A percentile compares a stretch with the other conserved stretches of the same genome.
Evolutionary conservation across 2,888 invertebrate genomes (phyloP).

Genomic region (Dryococelus australis): DNA sequence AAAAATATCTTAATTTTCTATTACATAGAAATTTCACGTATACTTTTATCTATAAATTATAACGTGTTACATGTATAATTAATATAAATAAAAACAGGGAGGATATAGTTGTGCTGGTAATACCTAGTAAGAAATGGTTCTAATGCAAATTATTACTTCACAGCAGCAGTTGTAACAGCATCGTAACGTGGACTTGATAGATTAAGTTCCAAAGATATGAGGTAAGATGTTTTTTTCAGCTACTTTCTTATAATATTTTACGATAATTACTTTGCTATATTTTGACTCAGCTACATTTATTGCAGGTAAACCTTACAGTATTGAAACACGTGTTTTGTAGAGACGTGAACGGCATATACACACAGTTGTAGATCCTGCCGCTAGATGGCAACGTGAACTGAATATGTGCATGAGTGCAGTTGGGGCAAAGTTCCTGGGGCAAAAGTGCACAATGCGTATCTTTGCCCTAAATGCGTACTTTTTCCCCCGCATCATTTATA

Average conservation of each 20-base stretch:
- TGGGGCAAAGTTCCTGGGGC: background rate
- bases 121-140: no score
- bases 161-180: background rate
- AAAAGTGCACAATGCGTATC: background rate
- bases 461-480: background rate
- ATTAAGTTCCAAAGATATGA: background rate
- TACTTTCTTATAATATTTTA: background rate
- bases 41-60: no score
- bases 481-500: background rate
- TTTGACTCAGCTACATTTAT: background rate
- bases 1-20: no score
- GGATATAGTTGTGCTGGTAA: no score
- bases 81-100: no score
- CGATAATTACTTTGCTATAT: background rate
- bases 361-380: no score
- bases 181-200: background rate
- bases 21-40: no score
- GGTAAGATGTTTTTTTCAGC: background rate
- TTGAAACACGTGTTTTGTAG: no score
- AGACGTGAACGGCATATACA: no score
- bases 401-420: background rate
- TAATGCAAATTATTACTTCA: background rate
- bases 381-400: background rate
- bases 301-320: background rate
- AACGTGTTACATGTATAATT: no score